Conservation (phyloP, 2,113 vertebrate genomes). For the Chrysemys picta region DNA sequence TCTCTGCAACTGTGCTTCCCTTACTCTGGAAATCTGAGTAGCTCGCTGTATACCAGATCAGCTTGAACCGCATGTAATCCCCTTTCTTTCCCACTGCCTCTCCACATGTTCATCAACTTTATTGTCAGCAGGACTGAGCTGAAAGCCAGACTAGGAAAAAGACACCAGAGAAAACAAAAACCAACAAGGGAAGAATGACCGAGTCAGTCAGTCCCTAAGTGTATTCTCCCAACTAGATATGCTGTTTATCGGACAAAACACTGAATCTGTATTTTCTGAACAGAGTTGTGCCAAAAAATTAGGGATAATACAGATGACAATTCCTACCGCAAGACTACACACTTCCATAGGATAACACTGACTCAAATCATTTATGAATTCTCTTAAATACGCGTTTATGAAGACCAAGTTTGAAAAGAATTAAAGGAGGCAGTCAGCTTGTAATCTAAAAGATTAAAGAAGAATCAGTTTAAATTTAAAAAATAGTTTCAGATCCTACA, state of each 20-base stretch:
- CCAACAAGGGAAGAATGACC: neutral
- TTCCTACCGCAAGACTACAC: neutral
- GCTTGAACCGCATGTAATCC: neutral
- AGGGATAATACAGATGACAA: neutral
- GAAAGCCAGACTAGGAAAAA: neutral
- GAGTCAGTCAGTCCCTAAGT: neutral
- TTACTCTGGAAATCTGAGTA: neutral
- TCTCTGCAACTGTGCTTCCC: neutral
- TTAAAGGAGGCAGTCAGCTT: neutral
- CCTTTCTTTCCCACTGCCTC: neutral
- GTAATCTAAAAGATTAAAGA: neutral
- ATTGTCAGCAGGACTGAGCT: slow-evolving; percentile 8
- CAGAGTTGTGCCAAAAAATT: neutral
- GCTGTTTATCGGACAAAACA: neutral
- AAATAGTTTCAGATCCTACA: too few species aligned
- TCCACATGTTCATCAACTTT: neutral
- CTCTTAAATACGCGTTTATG: too few species aligned
- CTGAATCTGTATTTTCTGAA: neutral
- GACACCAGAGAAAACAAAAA: slow-evolving; percentile 43
- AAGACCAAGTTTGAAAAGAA: neutral
- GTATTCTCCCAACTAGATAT: neutral
- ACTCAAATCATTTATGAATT: too few species aligned
- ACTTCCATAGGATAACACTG: too few species aligned
- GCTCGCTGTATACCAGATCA: neutral
- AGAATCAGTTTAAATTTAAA: too few species aligned